Conservation (phyloP, 2,797 vertebrate species). For the Sandelia bainsii region DNA sequence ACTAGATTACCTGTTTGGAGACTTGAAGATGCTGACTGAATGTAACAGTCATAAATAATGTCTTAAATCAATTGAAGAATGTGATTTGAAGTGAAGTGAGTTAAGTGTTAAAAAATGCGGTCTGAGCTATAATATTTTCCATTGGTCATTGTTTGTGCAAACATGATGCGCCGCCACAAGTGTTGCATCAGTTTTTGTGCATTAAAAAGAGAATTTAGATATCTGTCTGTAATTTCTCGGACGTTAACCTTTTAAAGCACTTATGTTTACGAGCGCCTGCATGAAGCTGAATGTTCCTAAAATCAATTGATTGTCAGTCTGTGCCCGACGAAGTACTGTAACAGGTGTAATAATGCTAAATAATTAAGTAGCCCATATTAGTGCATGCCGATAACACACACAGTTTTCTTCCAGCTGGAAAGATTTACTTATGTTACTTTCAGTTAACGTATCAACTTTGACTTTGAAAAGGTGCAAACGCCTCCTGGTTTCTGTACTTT, state of each 20-base stretch:
- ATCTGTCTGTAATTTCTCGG: conserved; percentile 43
- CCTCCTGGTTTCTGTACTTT: conserved; percentile 40
- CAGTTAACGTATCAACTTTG: conserved; percentile 29
- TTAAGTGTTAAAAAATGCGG: conserved; percentile 23
- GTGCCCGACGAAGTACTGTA: conserved; percentile 44
- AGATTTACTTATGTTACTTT: conserved; percentile 29
- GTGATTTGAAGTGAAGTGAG: conserved; percentile 54
- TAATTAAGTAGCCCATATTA: conserved; percentile 33
- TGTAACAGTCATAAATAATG: conserved; percentile 30
- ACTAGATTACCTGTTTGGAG: conserved; percentile 70
- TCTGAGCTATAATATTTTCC: conserved; percentile 32
- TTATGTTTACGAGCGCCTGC: conserved; percentile 55
- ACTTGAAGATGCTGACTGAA: conserved; percentile 66
- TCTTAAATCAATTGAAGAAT: conserved; percentile 55
- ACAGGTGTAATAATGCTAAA: conserved; percentile 53
- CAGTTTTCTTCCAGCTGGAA: conserved; percentile 9
- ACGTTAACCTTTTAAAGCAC: conserved; percentile 62
- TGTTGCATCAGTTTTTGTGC: conserved; percentile 33
- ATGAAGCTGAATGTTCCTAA: conserved; percentile 61
- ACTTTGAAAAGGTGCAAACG: conserved; percentile 9
- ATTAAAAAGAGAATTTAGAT: conserved; percentile 39
- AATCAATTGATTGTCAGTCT: conserved; percentile 44
- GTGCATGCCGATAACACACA: conserved; percentile 61
- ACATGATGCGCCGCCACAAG: conserved; percentile 28
- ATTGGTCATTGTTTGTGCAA: conserved; percentile 32